Evolutionary conservation across 2,113 vertebrate species (phyloP).

Genomic region (Dolichotis patagonum): DNA sequence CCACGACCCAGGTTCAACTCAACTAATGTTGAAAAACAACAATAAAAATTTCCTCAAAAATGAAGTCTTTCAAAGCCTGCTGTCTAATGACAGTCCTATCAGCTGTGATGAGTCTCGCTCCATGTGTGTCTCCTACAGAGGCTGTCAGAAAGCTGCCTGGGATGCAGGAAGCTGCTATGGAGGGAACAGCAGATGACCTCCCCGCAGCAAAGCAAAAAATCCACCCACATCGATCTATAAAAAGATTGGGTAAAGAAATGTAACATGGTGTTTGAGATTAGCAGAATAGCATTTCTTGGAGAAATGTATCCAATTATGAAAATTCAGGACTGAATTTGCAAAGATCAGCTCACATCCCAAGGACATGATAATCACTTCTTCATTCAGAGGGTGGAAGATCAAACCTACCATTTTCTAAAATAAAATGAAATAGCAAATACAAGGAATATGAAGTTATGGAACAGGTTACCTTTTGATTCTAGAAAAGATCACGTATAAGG

Average conservation of each 20-base stretch:
- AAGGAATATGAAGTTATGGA: neutral
- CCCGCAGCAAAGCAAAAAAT: neutral
- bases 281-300: neutral
- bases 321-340: neutral
- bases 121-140: neutral
- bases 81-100: neutral
- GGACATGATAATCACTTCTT: neutral
- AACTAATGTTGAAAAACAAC: neutral
- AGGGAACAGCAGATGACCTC: neutral
- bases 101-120: neutral
- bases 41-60: slow-evolving; percentile 8
- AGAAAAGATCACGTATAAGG: slow-evolving; percentile 15
- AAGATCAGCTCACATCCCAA: neutral
- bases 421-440: neutral
- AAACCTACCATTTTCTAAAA: slow-evolving; percentile 13
- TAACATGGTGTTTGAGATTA: slow-evolving; percentile 17
- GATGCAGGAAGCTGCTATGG: neutral
- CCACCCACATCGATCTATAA: neutral
- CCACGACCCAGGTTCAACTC: slow-evolving; percentile 34
- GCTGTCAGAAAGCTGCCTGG: neutral
- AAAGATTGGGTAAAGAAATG: neutral
- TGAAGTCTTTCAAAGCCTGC: neutral
- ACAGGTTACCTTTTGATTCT: neutral
- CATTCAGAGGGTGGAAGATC: neutral
- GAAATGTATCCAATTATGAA: slow-evolving; percentile 5